A percentile compares a stretch with the other conserved stretches of the same genome.
Conservation (phyloP, 2,797 vertebrate genomes). For the Sebastes steindachneri region DNA sequence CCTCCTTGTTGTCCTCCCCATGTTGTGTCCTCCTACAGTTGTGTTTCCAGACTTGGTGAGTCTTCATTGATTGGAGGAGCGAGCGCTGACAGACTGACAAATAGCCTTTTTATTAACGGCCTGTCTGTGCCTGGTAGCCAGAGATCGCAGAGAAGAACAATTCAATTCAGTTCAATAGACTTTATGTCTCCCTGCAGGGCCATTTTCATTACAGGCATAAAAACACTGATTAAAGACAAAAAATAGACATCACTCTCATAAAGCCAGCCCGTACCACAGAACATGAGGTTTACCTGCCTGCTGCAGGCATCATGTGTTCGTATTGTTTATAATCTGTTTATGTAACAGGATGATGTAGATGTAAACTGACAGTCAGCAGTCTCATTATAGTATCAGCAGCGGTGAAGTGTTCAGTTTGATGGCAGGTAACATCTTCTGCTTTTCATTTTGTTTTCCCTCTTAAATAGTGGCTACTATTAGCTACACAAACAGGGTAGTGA, state of each 20-base stretch:
- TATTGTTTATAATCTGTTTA: background rate
- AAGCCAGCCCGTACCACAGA: background rate
- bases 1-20: background rate
- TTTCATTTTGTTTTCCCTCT: background rate
- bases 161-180: slow-evolving; percentile 67
- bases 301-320: background rate
- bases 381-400: background rate
- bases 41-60: slow-evolving; percentile 41
- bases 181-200: slow-evolving; percentile 66
- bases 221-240: slow-evolving; percentile 70
- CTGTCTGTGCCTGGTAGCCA: slow-evolving; percentile 68
- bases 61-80: slow-evolving; percentile 66
- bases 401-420: background rate
- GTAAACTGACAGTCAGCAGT: background rate
- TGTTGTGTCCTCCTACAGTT: slow-evolving; percentile 22
- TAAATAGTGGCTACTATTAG: background rate
- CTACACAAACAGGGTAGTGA: background rate
- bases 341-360: background rate
- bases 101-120: slow-evolving; percentile 75
- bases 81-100: slow-evolving; percentile 73
- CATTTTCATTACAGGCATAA: slow-evolving; percentile 69
- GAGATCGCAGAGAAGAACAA: slow-evolving; percentile 67
- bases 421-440: background rate
- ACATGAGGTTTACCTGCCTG: background rate
- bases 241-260: slow-evolving; percentile 44